Evolutionary conservation across 2,888 invertebrate genomes (phyloP).

Genomic region (Bombylius major): DNA sequence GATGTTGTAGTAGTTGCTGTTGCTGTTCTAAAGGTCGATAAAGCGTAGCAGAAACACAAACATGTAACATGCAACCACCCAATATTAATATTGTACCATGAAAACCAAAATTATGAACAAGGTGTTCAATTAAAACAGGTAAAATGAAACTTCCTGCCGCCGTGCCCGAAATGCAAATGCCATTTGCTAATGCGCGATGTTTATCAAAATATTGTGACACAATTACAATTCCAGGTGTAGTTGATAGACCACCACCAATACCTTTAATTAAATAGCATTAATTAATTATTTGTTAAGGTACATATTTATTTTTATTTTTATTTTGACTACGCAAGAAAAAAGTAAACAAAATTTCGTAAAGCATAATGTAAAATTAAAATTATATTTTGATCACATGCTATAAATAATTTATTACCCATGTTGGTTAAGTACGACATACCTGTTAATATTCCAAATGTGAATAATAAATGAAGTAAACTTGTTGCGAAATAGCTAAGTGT

Average conservation of each 20-base stretch:
- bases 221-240: conserved; percentile 68
- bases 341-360: too few relatives aligned
- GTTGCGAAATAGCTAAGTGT: conserved; percentile 57
- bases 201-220: conserved; percentile 70
- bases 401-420: neutral
- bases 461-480: conserved; percentile 52
- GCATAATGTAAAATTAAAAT: too few relatives aligned
- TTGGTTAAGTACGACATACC: conserved; percentile 36
- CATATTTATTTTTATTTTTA: neutral
- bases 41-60: conserved; percentile 56
- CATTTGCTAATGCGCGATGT: conserved; percentile 65
- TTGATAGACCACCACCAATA: conserved; percentile 64
- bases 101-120: conserved; percentile 57
- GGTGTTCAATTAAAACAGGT: conserved; percentile 57
- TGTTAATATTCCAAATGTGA: conserved; percentile 60
- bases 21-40: conserved; percentile 40
- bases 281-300: neutral
- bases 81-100: conserved; percentile 58
- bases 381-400: too few relatives aligned
- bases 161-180: conserved; percentile 68
- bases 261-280: conserved; percentile 35
- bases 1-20: neutral
- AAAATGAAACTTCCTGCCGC: conserved; percentile 69
- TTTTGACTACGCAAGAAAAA: neutral
- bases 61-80: conserved; percentile 62